Percentiles rank a stretch among this genome's conserved stretches.
phyloP scores from a whole-genome alignment of 2,113 vertebrate species.

The Hystrix cristata region DNA sequence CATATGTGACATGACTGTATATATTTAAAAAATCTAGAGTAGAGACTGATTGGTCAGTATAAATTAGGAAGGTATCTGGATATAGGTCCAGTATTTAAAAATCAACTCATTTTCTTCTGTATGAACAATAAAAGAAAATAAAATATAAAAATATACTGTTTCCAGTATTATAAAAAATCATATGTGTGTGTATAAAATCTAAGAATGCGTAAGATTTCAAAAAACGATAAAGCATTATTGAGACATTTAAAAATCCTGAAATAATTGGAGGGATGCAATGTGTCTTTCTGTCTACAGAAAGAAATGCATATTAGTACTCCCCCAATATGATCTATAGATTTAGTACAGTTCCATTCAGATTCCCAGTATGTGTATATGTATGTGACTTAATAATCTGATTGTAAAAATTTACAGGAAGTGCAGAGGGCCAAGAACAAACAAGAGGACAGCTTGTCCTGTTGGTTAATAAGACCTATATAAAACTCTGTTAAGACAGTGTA shows the following conservation, averaged over 20 bases:
- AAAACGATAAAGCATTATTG: conserved; percentile 16
- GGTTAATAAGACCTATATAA: background rate
- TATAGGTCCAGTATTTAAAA: background rate
- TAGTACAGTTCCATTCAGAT: background rate
- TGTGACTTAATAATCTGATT: conserved; percentile 8
- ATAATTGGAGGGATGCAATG: background rate
- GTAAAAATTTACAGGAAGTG: conserved; percentile 10
- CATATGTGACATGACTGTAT: background rate
- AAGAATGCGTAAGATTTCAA: background rate
- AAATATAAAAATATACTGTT: background rate
- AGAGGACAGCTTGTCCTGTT: background rate
- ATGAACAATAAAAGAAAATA: background rate
- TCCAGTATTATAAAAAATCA: background rate
- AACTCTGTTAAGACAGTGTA: background rate
- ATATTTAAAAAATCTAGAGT: conserved; percentile 36
- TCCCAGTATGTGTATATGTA: background rate
- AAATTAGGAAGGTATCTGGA: background rate
- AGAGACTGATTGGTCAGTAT: background rate
- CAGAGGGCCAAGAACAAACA: background rate
- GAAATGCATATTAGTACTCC: background rate
- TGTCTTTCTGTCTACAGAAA: background rate
- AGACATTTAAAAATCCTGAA: conserved; percentile 22
- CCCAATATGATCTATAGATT: background rate
- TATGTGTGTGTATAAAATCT: background rate
- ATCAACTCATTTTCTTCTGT: background rate